Base-by-base conservation (phyloP, 2,888 invertebrate species). In the Mesorhabditis sp. region DNA sequence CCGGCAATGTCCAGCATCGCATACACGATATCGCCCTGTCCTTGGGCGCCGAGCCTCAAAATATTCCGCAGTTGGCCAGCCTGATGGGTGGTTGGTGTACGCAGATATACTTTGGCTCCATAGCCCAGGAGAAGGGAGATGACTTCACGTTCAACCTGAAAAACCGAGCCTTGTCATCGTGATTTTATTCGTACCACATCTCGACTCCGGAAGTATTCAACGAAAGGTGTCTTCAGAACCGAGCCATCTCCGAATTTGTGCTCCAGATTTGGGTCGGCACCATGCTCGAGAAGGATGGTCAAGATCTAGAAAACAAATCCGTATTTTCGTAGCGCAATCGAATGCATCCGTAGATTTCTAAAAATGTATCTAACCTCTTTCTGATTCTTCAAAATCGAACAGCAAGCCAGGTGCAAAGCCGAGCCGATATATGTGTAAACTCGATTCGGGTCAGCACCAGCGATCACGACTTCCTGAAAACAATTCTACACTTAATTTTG, bases 381-480 rank as follows among this genome's bases (percentile, higher is more conserved):
- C 58, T 44, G 10, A n/a, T 43, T 69, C 74, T 75, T 45, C 41
- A 65, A 43, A 87, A 84, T 66, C 4, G 83, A 82, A 45, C 87
- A 86, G 66, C 86, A 86, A 4, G 87, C 87, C 45, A 88, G 72
- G 82, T 87, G 87, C 45, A 88, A 83, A 2, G 87, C 82, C 0
- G 87, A 86, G 15, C 86, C 86, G 58, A 83, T 83, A 70, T 86
- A 86, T 15, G 86, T 86, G 50, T 87, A 86, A 42, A 80, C 78
- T 63, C 86, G 86, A 80, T 89, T 87, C 72, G 88, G 87, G 71
- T 88, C 85, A 13, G 88, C 88, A 5, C 87, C 88, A 65, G 85
- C 83, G 45, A 87, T 86, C 66, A 89, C 80, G 43, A 88, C 73
- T 58, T 86, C 77, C 70, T 81, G 67, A 5, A 87, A 77, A 45